Evolutionary conservation across 2,888 invertebrate species (phyloP).

Genomic region (Temnothorax rugatulus): DNA sequence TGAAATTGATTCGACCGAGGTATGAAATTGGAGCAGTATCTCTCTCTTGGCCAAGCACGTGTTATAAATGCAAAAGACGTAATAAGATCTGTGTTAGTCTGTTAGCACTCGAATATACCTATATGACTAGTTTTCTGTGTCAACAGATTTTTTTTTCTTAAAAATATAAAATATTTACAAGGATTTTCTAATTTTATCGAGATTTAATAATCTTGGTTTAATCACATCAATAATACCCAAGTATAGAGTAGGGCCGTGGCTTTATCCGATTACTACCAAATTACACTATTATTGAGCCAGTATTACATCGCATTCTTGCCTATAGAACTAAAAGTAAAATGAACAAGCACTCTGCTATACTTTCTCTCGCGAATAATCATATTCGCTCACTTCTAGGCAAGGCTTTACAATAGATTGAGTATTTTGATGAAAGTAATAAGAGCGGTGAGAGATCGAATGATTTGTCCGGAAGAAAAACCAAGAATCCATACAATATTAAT

Average conservation of each 20-base stretch:
- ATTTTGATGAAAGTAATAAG: constrained; percentile 54
- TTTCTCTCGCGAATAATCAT: constrained; percentile 42
- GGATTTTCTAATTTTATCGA: constrained; percentile 84
- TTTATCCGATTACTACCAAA: constrained; percentile 67
- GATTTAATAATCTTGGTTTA: constrained; percentile 83
- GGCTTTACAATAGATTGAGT: constrained; percentile 53
- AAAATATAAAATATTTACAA: constrained; percentile 86
- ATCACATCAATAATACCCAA: constrained; percentile 85
- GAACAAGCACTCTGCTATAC: constrained; percentile 29
- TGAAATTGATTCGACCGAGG: constrained; percentile 79
- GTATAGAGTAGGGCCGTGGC: constrained; percentile 81
- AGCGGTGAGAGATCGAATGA: constrained; percentile 33
- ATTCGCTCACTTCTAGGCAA: constrained; percentile 53
- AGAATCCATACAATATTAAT: constrained; percentile 32
- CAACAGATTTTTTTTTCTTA: constrained; percentile 84
- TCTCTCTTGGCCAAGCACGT: constrained; percentile 77
- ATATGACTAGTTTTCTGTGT: constrained; percentile 85
- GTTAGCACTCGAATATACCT: constrained; percentile 85
- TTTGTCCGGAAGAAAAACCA: neutral
- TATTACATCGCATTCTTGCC: constrained; percentile 52
- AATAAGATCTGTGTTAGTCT: constrained; percentile 84
- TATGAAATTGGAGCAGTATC: constrained; percentile 82
- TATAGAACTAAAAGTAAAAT: constrained; percentile 46
- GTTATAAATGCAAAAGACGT: constrained; percentile 85
- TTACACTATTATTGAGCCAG: constrained; percentile 58